Percentiles rank a stretch among this genome's conserved stretches.
These are phyloP conservation scores for Stenotaenia linearis DNA, from an alignment of 2,888 invertebrate genomes.

Conservation along the genomic window DNA sequence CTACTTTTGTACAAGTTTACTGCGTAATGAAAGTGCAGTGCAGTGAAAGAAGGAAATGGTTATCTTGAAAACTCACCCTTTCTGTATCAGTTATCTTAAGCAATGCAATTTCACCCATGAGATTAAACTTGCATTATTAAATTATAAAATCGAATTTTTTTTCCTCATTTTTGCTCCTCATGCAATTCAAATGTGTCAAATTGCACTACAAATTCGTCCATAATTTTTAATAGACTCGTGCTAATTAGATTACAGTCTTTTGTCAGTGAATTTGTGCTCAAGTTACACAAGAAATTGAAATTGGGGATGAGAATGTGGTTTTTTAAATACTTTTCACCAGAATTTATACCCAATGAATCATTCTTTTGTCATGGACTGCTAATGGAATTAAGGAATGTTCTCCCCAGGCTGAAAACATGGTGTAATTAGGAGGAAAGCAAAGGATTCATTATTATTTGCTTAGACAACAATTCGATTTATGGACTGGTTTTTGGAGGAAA, in stretches of 20 bases:
- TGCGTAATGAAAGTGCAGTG: background rate
- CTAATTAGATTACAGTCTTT: constrained; percentile 11
- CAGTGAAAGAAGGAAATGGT: background rate
- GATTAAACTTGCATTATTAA: constrained; percentile 16
- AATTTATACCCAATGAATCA: constrained; percentile 23
- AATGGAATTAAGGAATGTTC: constrained; percentile 21
- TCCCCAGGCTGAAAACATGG: background rate
- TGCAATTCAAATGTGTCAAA: constrained; percentile 26
- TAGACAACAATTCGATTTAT: constrained; percentile 26
- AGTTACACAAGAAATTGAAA: constrained; percentile 11
- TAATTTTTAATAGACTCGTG: constrained; percentile 22
- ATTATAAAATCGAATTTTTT: constrained; percentile 14
- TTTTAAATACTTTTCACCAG: constrained; percentile 2
- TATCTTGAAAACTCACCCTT: background rate
- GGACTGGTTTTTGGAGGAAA: background rate
- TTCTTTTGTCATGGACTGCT: constrained; percentile 17
- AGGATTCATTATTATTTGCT: constrained; percentile 26
- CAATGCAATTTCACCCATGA: constrained; percentile 12
- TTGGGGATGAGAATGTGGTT: constrained; percentile 17
- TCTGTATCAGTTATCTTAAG: constrained; percentile 11
- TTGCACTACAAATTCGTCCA: constrained; percentile 26
- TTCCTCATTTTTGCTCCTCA: background rate
- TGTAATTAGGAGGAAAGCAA: constrained; percentile 21
- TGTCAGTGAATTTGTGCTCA: constrained; percentile 12
- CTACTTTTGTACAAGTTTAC: background rate